phyloP scores from a whole-genome alignment of 2,113 vertebrate genomes.

The Setophaga petechia region DNA sequence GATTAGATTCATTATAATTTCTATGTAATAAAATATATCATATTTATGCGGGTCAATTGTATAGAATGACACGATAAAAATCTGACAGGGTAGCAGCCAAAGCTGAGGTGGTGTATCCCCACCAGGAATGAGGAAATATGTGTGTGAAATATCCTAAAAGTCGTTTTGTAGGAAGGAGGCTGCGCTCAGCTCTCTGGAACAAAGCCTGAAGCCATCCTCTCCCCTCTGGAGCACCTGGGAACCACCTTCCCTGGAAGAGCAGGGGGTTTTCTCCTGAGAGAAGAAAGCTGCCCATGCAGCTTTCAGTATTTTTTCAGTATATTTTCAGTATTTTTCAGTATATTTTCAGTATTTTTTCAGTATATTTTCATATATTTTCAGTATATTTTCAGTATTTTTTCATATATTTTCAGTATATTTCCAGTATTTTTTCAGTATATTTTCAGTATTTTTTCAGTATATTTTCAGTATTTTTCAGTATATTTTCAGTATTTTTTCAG shows the following conservation, averaged over 20 bases:
- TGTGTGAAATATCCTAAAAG: background rate
- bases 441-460: background rate
- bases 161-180: accelerated
- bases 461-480: background rate
- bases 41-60: background rate
- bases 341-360: too few relatives aligned
- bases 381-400: too few relatives aligned
- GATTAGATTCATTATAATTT: background rate
- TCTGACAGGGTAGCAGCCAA: background rate
- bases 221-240: background rate
- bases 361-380: background rate
- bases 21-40: background rate
- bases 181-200: background rate
- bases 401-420: too few relatives aligned
- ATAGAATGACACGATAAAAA: accelerated
- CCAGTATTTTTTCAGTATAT: too few relatives aligned
- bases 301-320: background rate
- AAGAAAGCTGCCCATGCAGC: background rate
- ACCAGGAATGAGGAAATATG: accelerated
- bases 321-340: too few relatives aligned
- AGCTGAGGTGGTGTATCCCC: accelerated
- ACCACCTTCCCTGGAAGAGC: background rate
- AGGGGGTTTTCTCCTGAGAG: background rate
- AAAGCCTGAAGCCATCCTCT: background rate
- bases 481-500: too few relatives aligned